phyloP scores from a whole-genome alignment of 2,888 invertebrate species.

The Drosophila dives region DNA sequence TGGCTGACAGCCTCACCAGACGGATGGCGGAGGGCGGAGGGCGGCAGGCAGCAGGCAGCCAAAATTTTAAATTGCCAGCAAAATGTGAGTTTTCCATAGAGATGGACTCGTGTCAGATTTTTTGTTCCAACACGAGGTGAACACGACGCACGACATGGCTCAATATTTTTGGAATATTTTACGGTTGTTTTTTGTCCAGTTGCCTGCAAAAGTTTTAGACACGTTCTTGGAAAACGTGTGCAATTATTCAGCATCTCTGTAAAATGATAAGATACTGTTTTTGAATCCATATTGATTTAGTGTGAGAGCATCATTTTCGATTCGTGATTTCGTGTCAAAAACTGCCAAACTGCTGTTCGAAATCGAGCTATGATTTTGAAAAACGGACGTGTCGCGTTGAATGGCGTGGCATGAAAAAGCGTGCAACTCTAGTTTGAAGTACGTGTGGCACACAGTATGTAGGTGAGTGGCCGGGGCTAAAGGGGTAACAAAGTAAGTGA shows the following conservation, averaged over 20 bases:
- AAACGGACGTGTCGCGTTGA: conserved; percentile 2
- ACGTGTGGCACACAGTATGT: conserved; percentile 34
- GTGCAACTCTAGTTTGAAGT: conserved; percentile 34
- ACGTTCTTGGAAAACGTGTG: neutral
- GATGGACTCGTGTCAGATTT: conserved; percentile 1
- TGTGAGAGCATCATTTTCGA: neutral
- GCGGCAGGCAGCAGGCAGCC: conserved; percentile 17
- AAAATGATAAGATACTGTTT: neutral
- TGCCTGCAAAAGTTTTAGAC: neutral
- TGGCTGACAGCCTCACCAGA: conserved; percentile 52
- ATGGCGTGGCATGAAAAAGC: neutral
- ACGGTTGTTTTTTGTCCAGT: neutral
- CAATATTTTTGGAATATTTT: neutral
- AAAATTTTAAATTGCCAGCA: conserved; percentile 52
- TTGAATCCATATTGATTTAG: neutral
- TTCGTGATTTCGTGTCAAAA: conserved; percentile 2
- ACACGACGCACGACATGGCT: neutral
- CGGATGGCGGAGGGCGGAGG: conserved; percentile 2
- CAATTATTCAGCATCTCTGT: neutral
- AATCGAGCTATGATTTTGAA: neutral
- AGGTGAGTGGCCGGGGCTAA: conserved; percentile 6
- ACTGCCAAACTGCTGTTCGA: neutral
- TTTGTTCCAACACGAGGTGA: neutral
- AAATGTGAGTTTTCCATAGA: conserved; percentile 33
- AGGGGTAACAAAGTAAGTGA: neutral